Base-by-base conservation (phyloP, 1,140 invertebrate genomes). In the Neuroterus valhalla region DNA sequence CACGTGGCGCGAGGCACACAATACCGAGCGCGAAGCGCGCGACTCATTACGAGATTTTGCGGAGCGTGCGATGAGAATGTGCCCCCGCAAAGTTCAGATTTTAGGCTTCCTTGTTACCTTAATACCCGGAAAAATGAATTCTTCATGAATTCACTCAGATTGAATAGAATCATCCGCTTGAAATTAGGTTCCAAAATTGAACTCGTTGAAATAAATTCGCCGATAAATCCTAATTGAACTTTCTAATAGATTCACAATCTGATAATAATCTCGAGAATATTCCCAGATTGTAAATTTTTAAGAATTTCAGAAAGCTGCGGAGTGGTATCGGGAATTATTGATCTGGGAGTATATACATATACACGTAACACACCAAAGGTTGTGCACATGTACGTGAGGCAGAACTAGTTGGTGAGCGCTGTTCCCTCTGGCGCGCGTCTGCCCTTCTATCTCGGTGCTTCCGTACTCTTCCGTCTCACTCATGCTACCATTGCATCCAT, bases 401-500 rank as follows among this genome's bases (percentile, higher is more conserved):
- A 81, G 80, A 83, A 81, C 86, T 84, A 83, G 84, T 81, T 78
- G 76, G 74, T 75, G 75, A 79, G 71, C 80, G 86, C 85, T 79
- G 81, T 87, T 87, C 86, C 82, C 84, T 85, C 81, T 82, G 82
- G 86, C 87, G 87, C 85, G 84, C 87, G 83, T 85, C 86, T 86
- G 81, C 86, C 85, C 86, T 87, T 84, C 82, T 84, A 77, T 71
- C 71, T 74, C 72, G 69, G 50, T 69, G 52, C 71, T 75, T 78
- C 67, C 66, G 68, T 66, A 68, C 71, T 75, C 75, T 62, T 48
- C 73, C 31, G 46, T 78, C 77, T 73, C 72, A 45, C 68, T 77
- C 62, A 50, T 66, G 52, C 48, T 70, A 21, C 69, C 71, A 31
- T 42, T 43, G 8, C 19, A 8, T 21, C 12, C 12, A 43, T 55